A percentile compares a stretch with the other conserved stretches of the same genome.
Evolutionary conservation across 2,797 vertebrate species (phyloP).

Genomic region (Anguilla megastoma): DNA sequence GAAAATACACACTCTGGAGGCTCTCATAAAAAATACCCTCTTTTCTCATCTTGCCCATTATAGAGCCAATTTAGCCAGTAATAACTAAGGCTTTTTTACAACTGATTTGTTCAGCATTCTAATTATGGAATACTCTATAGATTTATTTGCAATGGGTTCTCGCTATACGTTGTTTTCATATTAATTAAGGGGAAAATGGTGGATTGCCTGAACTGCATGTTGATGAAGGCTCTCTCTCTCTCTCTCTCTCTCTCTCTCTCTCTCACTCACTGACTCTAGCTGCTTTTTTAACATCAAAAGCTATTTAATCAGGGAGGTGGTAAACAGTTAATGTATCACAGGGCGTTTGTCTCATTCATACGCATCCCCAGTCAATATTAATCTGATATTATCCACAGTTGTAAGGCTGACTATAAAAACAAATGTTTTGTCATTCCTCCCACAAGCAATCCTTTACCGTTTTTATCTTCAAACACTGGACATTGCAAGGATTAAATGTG

Average conservation of each 20-base stretch:
- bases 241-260: slow-evolving; percentile 23
- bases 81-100: slow-evolving; percentile 49
- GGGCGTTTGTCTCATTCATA: not conserved
- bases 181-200: slow-evolving; percentile 48
- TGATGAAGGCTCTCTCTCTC: slow-evolving; percentile 29
- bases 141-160: slow-evolving; percentile 47
- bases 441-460: not conserved
- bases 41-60: slow-evolving; percentile 41
- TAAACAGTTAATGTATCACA: not conserved
- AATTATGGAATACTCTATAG: slow-evolving; percentile 48
- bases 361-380: not conserved
- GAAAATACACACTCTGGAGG: slow-evolving; percentile 10
- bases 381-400: not conserved
- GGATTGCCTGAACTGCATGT: slow-evolving; percentile 39
- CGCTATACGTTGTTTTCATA: slow-evolving; percentile 43
- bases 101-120: slow-evolving; percentile 48
- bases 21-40: not conserved
- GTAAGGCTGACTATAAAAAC: not conserved
- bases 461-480: not conserved
- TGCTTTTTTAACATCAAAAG: slow-evolving; percentile 21
- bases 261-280: slow-evolving; percentile 5
- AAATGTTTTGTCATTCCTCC: not conserved
- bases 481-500: not conserved
- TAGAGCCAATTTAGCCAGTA: slow-evolving; percentile 62
- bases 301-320: slow-evolving; percentile 13